These are phyloP conservation scores for Archips xylosteana DNA, from an alignment of 2,888 invertebrate genomes.

Conservation along the genomic window DNA sequence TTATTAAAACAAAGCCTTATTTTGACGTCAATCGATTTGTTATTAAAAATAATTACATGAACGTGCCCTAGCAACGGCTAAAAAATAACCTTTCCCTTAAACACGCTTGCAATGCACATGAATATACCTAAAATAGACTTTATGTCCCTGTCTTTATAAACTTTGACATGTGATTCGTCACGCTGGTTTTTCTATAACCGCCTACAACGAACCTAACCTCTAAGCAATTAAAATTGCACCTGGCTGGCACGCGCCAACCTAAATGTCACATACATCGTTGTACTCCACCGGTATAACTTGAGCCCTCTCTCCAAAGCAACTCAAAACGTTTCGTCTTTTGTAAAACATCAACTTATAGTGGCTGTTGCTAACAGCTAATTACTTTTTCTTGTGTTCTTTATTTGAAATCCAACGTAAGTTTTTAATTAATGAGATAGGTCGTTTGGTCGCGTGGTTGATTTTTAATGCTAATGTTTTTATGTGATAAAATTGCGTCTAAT, in stretches of 20 bases:
- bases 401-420: constrained; percentile 21
- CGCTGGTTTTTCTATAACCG: constrained; percentile 19
- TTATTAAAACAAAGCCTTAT: not conserved
- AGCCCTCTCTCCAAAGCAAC: constrained; percentile 39
- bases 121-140: not conserved
- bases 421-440: constrained; percentile 28
- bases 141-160: not conserved
- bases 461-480: not conserved
- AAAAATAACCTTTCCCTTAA: not conserved
- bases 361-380: constrained; percentile 30
- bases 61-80: not conserved
- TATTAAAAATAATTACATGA: not conserved
- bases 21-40: not conserved
- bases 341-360: constrained; percentile 27
- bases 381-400: constrained; percentile 15
- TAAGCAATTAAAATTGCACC: constrained; percentile 62
- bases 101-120: not conserved
- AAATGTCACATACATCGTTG: constrained; percentile 72
- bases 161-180: constrained; percentile 1
- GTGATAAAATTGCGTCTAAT: not conserved
- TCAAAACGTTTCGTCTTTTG: constrained; percentile 50
- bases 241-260: constrained; percentile 63
- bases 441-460: not conserved
- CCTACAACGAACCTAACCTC: constrained; percentile 45
- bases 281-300: constrained; percentile 40